A percentile compares a stretch with the other conserved stretches of the same genome.
Conservation (phyloP, 2,113 vertebrate genomes). For the Oplegnathus fasciatus region DNA sequence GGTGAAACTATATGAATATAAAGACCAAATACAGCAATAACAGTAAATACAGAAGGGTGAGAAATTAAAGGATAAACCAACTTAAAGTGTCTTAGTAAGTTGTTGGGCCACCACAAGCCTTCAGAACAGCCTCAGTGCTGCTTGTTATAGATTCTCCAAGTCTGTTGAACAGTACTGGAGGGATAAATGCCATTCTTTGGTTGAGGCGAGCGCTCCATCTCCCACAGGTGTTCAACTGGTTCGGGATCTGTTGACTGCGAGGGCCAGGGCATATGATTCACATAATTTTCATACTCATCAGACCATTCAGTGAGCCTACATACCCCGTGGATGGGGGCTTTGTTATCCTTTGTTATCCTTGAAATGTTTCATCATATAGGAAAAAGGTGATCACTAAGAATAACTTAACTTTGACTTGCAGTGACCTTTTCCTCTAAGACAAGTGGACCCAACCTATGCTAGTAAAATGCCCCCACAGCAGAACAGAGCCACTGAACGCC, state of each 20-base stretch:
- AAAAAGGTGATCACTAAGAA: not conserved
- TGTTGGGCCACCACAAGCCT: not conserved
- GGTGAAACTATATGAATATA: too few relatives aligned
- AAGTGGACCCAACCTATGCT: not conserved
- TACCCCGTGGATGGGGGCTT: not conserved
- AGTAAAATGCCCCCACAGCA: conserved; percentile 6
- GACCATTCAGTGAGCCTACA: too few relatives aligned
- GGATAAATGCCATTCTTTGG: too few relatives aligned
- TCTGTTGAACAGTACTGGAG: too few relatives aligned
- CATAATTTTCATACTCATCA: too few relatives aligned
- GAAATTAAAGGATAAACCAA: not conserved
- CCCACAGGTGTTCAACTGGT: not conserved
- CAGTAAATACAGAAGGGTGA: not conserved
- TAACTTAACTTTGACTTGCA: conserved; percentile 16
- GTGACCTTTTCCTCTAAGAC: conserved; percentile 25
- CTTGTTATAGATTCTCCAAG: not conserved
- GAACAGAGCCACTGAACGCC: conserved; percentile 10
- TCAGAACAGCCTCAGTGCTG: not conserved
- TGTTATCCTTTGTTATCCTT: not conserved
- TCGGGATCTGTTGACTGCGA: not conserved
- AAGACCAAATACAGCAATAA: not conserved
- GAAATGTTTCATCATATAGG: not conserved
- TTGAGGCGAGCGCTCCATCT: not conserved
- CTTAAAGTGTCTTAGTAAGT: not conserved
- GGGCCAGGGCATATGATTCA: not conserved